Percentiles rank a stretch among this genome's conserved stretches.
These are phyloP conservation scores for Himalopsyche japonica DNA, from an alignment of 2,888 invertebrate genomes.

Conservation along the genomic window DNA sequence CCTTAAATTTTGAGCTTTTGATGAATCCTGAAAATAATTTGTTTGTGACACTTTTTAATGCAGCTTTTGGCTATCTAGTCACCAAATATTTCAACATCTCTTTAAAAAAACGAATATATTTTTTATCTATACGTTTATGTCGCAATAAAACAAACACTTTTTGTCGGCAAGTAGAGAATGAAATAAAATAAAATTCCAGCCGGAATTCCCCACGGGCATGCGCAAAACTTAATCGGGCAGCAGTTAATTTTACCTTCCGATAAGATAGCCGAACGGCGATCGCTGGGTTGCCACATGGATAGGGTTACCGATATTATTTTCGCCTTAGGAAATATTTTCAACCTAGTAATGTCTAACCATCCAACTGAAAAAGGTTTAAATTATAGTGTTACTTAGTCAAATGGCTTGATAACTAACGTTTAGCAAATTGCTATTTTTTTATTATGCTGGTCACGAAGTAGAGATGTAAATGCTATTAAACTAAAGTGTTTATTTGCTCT, in stretches of 20 bases:
- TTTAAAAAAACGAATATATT: not conserved
- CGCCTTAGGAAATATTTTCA: not conserved
- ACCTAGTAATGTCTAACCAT: not conserved
- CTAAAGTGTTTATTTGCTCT: no score
- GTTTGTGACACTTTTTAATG: no score
- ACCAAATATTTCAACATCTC: not conserved
- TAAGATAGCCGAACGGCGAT: constrained; percentile 32
- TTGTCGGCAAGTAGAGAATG: not conserved
- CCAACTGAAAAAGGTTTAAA: not conserved
- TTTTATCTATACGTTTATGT: not conserved
- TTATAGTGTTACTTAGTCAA: not conserved
- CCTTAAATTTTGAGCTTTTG: no score
- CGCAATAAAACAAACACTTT: not conserved
- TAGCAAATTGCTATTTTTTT: no score
- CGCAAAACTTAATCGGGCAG: constrained; percentile 33
- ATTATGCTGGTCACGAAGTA: no score
- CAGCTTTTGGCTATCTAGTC: no score
- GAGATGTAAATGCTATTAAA: no score
- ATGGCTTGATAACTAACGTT: not conserved
- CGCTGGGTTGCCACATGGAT: not conserved
- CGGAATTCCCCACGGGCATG: not conserved
- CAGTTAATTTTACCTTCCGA: constrained; percentile 37
- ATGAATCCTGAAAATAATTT: no score
- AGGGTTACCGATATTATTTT: not conserved
- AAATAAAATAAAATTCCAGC: not conserved